Evolutionary conservation across 2,888 invertebrate species (phyloP), one percentile per base, ranked within the genome.

Genomic region (Choreutis nemorana): DNA sequence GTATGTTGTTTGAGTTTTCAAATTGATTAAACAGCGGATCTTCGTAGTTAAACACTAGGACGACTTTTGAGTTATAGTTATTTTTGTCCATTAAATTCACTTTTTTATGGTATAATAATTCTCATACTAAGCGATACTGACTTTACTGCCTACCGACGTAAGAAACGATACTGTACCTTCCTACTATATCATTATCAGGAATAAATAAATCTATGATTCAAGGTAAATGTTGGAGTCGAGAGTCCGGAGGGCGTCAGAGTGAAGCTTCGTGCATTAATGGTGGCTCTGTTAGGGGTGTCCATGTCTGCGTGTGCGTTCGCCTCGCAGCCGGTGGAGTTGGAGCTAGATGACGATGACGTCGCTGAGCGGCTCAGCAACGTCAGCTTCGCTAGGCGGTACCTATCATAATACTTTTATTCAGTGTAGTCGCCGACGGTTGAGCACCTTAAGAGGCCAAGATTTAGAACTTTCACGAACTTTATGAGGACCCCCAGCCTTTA

Each of bases 261-360:
- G 39, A 60, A 59, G 29, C 42, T 75, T 8, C 61, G 72, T 3
- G 71, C 75, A 2, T 48, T 78, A 7, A 41, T 77, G 20, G 75
- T 75, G 3, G 77, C 73, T 1, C 43, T 78, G 9, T 52, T 78
- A 2, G 77, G 77, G 1, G 55, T 78, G 13, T 77, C 78, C 3
- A 66, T 77, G 72, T 72, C 78, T 1, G 65, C 66, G 14, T 77
- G 75, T 24, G 75, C 75, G 2, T 64, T 73, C 31, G 70, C 71
- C 2, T 71, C 75, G 5, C 73, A 75, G 34, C 77, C 77, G 0
- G 67, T 70, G 3, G 77, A 78, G 34, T 40, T 77, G 8, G 77
- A 77, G 33, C 44, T 77, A 3, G 67, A 73, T 9, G 73, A 77
- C 27, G 72, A 73, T 4, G 73, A 77, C 10, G 68, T 77, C 3